Percentiles rank a stretch among this genome's conserved stretches.
These are phyloP conservation scores for Tinamus major DNA, from an alignment of 2,797 vertebrate genomes.

Conservation along the genomic window DNA sequence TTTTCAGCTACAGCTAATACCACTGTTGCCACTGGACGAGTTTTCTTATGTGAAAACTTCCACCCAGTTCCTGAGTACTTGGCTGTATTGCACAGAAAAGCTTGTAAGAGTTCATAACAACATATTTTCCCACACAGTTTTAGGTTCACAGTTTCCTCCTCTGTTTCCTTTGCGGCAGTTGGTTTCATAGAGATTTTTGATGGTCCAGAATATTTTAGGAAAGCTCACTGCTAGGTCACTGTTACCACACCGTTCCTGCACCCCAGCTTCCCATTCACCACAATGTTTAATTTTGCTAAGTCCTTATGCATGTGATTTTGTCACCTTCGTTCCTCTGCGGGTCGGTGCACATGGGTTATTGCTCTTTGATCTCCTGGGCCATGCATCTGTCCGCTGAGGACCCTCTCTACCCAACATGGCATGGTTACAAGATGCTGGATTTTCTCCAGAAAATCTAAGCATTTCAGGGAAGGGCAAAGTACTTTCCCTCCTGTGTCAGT, in stretches of 20 bases:
- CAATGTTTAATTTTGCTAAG: neutral
- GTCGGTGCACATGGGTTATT: neutral
- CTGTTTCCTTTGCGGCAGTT: neutral
- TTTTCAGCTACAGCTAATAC: neutral
- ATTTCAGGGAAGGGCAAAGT: neutral
- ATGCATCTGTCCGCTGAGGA: neutral
- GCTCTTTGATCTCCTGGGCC: neutral
- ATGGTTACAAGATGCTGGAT: neutral
- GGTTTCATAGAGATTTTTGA: neutral
- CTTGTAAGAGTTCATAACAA: neutral
- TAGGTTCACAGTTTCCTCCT: neutral
- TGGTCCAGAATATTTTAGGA: neutral
- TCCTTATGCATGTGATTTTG: neutral
- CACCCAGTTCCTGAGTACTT: neutral
- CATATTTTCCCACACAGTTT: neutral
- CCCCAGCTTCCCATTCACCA: neutral
- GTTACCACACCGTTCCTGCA: neutral
- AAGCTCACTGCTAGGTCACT: neutral
- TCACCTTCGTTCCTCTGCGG: neutral
- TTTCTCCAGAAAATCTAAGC: neutral
- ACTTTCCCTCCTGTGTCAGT: neutral
- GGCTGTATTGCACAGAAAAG: neutral
- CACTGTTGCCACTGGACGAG: neutral
- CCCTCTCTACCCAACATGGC: neutral
- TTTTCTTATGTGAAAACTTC: neutral